Conservation (phyloP, 2,113 vertebrate genomes). For the Nyctereutes procyonoides region DNA sequence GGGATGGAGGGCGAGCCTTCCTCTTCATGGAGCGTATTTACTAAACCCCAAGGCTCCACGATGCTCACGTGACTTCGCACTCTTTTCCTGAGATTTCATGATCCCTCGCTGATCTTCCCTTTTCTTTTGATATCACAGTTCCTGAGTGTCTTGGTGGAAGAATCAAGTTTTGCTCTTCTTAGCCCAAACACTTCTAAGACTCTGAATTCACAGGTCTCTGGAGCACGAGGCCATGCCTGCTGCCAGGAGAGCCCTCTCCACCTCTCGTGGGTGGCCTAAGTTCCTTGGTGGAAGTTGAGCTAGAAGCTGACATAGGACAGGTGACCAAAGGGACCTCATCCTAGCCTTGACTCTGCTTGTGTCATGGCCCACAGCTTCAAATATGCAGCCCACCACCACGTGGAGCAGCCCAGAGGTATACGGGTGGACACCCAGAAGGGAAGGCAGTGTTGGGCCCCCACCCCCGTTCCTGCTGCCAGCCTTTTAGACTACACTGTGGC, state of each 20-base stretch:
- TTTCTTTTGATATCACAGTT: not conserved
- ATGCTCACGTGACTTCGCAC: rapidly evolving
- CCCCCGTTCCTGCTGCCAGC: not conserved
- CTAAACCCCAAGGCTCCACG: rapidly evolving
- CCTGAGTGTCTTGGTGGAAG: not conserved
- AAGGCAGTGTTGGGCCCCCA: not conserved
- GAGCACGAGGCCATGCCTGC: not conserved
- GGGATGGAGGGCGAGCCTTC: not conserved
- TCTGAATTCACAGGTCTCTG: not conserved
- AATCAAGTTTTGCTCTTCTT: not conserved
- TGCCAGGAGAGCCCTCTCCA: not conserved
- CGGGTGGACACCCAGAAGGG: not conserved
- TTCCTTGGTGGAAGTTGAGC: not conserved
- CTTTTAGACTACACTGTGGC: rapidly evolving
- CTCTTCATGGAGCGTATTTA: not conserved
- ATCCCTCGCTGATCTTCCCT: not conserved
- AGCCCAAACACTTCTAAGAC: not conserved
- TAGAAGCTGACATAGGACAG: not conserved
- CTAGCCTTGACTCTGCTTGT: not conserved
- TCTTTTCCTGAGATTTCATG: not conserved
- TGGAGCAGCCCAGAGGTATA: rapidly evolving
- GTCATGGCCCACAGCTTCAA: not conserved
- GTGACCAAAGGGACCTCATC: not conserved
- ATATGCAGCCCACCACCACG: not conserved
- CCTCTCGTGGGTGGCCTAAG: not conserved